Conservation (phyloP, 2,797 vertebrate genomes). For the Sebastolobus altivelis region DNA sequence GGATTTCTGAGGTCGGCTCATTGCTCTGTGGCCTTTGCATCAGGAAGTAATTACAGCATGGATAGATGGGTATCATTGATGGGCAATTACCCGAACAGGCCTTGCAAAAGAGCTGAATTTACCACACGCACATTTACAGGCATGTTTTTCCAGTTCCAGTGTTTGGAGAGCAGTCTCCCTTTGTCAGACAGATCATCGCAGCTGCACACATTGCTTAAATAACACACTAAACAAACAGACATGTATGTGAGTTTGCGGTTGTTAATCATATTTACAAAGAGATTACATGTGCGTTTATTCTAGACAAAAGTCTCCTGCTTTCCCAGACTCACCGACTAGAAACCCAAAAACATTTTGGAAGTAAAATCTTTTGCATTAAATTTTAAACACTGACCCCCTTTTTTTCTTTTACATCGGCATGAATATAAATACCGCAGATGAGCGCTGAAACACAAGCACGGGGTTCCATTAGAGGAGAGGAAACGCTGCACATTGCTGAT, state of each 20-base stretch:
- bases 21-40: constrained; percentile 71
- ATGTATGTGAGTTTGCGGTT: constrained; percentile 4
- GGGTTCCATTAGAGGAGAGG: constrained; percentile 35
- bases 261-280: constrained; percentile 17
- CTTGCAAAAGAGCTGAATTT: constrained; percentile 63
- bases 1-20: constrained; percentile 70
- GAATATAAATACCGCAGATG: constrained; percentile 55
- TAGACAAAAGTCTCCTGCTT: constrained; percentile 19
- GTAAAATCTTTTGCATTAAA: constrained; percentile 73
- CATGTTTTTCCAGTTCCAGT: constrained; percentile 44
- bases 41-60: constrained; percentile 77
- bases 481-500: constrained; percentile 19
- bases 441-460: constrained; percentile 39
- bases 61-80: constrained; percentile 78
- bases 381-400: constrained; percentile 78
- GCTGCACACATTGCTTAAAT: constrained; percentile 9
- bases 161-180: constrained; percentile 41
- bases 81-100: constrained; percentile 71
- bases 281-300: constrained; percentile 18
- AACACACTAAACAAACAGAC: constrained; percentile 39
- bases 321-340: constrained; percentile 9
- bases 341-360: constrained; percentile 45
- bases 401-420: constrained; percentile 48
- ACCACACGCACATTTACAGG: constrained; percentile 60
- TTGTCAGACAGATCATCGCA: constrained; percentile 28